phyloP scores from a whole-genome alignment of 2,888 invertebrate genomes.

The Acanthosoma haemorrhoidale region DNA sequence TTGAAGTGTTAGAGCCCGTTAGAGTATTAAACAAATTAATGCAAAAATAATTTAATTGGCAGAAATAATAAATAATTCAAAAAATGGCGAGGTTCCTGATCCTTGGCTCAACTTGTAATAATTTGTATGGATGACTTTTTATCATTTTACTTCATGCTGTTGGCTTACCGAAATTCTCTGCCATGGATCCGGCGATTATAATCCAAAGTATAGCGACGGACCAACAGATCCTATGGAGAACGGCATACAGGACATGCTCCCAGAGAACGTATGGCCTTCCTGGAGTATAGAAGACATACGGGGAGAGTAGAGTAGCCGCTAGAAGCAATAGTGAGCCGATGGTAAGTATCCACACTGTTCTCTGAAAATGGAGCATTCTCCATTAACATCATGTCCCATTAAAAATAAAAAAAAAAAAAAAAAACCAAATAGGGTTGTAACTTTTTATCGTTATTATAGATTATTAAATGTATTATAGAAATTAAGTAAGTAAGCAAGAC shows the following conservation, averaged over 20 bases:
- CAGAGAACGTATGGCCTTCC: slow-evolving; percentile 41
- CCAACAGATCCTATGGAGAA: slow-evolving; percentile 45
- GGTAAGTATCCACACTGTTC: slow-evolving; percentile 24
- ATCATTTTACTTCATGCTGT: neutral
- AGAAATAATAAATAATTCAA: too few relatives aligned
- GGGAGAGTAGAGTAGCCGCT: slow-evolving; percentile 40
- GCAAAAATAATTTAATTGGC: too few relatives aligned
- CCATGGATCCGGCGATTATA: slow-evolving; percentile 45
- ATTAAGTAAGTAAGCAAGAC: too few relatives aligned
- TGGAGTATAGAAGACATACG: slow-evolving; percentile 45
- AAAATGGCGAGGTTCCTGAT: too few relatives aligned
- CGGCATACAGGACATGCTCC: slow-evolving; percentile 44
- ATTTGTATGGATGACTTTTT: too few relatives aligned
- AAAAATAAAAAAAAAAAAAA: too few relatives aligned
- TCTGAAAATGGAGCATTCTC: neutral
- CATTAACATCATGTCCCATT: neutral
- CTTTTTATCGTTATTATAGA: too few relatives aligned
- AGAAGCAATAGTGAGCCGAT: slow-evolving; percentile 2
- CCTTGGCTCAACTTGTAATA: too few relatives aligned
- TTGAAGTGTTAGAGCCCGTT: too few relatives aligned
- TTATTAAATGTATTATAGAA: too few relatives aligned
- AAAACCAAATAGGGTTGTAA: too few relatives aligned
- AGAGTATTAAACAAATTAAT: too few relatives aligned
- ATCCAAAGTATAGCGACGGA: slow-evolving; percentile 45
- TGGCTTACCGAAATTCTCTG: slow-evolving; percentile 44